phyloP scores from a whole-genome alignment of 2,888 invertebrate species.

The Unio pictorum region DNA sequence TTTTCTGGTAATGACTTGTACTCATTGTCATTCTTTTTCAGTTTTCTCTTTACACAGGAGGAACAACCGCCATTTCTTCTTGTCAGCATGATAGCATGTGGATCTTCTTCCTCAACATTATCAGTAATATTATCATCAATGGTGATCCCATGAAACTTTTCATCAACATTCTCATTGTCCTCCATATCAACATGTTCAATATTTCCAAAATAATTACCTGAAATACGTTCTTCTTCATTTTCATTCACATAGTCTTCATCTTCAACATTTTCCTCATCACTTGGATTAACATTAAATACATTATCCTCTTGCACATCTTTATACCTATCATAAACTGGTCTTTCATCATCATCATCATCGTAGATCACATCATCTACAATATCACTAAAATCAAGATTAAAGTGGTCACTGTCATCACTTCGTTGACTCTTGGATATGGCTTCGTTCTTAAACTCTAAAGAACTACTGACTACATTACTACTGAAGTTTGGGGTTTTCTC shows the following conservation, averaged over 20 bases:
- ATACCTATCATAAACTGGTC: too few species aligned
- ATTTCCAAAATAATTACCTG: background rate
- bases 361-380: too few species aligned
- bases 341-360: background rate
- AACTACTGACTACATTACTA: too few species aligned
- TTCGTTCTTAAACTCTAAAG: too few species aligned
- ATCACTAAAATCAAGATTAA: too few species aligned
- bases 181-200: background rate
- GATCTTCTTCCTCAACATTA: constrained; percentile 1
- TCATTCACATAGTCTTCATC: background rate
- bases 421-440: too few species aligned
- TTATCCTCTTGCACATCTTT: too few species aligned
- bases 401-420: too few species aligned
- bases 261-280: background rate
- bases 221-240: background rate
- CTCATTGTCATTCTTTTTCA: constrained; percentile 1
- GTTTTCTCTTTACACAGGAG: background rate
- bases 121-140: background rate
- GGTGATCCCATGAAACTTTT: background rate
- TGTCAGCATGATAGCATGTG: background rate
- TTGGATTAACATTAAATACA: background rate
- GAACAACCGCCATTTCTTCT: constrained; percentile 1
- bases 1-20: constrained; percentile 1
- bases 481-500: too few species aligned
- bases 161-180: background rate